These are phyloP conservation scores for Dioctria linearis DNA, from an alignment of 2,888 invertebrate species.

Conservation along the genomic window DNA sequence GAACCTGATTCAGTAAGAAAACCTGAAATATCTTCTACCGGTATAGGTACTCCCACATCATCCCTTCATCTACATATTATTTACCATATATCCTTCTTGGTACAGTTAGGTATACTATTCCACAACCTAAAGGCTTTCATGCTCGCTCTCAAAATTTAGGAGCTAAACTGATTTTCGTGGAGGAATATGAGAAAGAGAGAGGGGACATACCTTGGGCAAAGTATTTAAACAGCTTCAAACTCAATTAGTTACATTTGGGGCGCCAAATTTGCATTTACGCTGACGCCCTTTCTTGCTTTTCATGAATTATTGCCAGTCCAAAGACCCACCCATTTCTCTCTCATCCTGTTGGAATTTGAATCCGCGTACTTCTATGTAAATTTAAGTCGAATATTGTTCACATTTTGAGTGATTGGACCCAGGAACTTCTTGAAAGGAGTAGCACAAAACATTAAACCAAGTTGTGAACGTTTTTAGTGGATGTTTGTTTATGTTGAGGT, in stretches of 20 bases:
- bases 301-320: constrained; percentile 12
- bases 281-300: constrained; percentile 52
- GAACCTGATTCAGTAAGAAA: constrained; percentile 22
- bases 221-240: constrained; percentile 49
- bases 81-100: neutral
- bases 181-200: neutral
- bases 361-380: constrained; percentile 23
- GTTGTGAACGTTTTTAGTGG: constrained; percentile 10
- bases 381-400: constrained; percentile 28
- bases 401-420: constrained; percentile 45
- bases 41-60: neutral
- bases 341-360: neutral
- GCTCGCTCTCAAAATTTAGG: constrained; percentile 21
- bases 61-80: neutral
- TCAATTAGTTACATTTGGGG: constrained; percentile 48
- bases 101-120: neutral
- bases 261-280: constrained; percentile 50
- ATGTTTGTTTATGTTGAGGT: neutral
- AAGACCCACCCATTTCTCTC: neutral
- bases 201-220: constrained; percentile 31
- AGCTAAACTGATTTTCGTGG: constrained; percentile 38
- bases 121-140: neutral
- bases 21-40: neutral
- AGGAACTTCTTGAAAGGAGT: neutral
- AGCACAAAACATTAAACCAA: constrained; percentile 12